Conservation (phyloP, 2,113 vertebrate genomes). For the Psittacula cyanocephala region DNA sequence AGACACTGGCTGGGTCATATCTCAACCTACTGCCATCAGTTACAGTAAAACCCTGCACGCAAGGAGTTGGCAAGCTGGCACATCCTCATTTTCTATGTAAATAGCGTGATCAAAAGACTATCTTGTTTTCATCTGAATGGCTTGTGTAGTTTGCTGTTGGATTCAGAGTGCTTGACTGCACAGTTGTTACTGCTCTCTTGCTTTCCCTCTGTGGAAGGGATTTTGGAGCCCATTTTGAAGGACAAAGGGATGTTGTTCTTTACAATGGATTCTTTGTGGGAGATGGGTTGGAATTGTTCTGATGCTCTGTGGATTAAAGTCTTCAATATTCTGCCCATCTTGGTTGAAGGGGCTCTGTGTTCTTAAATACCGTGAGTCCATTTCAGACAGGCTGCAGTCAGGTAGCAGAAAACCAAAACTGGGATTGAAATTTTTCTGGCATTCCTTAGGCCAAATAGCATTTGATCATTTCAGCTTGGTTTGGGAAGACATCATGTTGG, state of each 20-base stretch:
- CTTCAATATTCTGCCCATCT: not conserved
- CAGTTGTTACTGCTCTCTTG: not conserved
- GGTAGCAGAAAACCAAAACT: not conserved
- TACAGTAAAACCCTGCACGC: not conserved
- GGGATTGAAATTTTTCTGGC: not conserved
- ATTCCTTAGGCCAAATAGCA: not conserved
- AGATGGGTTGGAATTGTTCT: constrained; percentile 8
- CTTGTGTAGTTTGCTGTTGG: not conserved
- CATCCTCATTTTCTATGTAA: not conserved
- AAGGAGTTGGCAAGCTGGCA: not conserved
- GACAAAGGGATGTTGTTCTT: constrained; percentile 42
- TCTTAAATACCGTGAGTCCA: fast-evolving
- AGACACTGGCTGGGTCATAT: not conserved
- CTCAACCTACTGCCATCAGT: not conserved
- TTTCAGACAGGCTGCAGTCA: not conserved
- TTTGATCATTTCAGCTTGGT: not conserved
- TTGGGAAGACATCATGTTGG: not conserved
- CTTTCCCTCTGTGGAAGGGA: not conserved
- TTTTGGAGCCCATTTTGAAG: not conserved
- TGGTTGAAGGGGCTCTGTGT: not conserved
- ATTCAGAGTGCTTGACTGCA: not conserved
- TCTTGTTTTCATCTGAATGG: not conserved
- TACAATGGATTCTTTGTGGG: constrained; percentile 27
- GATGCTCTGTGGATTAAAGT: not conserved
- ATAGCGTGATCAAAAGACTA: not conserved